These are phyloP conservation scores for Cataglyphis rosenhaueri DNA, from an alignment of 2,888 invertebrate species.

Conservation along the genomic window DNA sequence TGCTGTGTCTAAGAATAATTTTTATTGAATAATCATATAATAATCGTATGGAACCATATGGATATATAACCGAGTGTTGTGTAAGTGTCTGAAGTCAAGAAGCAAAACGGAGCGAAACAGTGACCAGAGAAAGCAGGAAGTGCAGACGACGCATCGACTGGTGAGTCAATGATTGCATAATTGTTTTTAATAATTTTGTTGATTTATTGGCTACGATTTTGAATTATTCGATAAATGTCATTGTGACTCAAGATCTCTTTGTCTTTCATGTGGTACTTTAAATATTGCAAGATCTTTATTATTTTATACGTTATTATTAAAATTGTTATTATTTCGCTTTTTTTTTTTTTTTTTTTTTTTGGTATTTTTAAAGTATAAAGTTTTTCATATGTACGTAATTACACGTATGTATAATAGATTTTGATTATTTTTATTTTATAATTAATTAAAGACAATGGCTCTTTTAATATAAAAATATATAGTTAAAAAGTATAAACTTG, in stretches of 20 bases:
- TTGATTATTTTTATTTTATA: neutral
- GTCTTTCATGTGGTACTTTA: neutral
- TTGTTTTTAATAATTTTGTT: neutral
- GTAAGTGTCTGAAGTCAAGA: neutral
- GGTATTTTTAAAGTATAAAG: neutral
- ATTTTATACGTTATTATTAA: neutral
- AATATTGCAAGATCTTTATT: neutral
- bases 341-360: neutral
- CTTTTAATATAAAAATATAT: neutral
- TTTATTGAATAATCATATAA: too few species aligned
- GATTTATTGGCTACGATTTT: neutral
- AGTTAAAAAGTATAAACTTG: neutral
- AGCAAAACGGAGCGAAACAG: neutral
- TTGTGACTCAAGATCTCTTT: neutral
- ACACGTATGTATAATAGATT: neutral
- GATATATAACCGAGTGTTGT: neutral
- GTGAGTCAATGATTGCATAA: neutral
- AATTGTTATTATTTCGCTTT: neutral
- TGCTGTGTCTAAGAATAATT: too few species aligned
- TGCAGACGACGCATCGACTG: neutral
- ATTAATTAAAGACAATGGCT: neutral
- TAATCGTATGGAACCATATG: neutral
- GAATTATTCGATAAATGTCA: neutral
- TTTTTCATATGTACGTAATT: neutral
- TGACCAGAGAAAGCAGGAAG: too few species aligned